Evolutionary conservation across 2,113 vertebrate species (phyloP).

Genomic region (Pseudorasbora parva): DNA sequence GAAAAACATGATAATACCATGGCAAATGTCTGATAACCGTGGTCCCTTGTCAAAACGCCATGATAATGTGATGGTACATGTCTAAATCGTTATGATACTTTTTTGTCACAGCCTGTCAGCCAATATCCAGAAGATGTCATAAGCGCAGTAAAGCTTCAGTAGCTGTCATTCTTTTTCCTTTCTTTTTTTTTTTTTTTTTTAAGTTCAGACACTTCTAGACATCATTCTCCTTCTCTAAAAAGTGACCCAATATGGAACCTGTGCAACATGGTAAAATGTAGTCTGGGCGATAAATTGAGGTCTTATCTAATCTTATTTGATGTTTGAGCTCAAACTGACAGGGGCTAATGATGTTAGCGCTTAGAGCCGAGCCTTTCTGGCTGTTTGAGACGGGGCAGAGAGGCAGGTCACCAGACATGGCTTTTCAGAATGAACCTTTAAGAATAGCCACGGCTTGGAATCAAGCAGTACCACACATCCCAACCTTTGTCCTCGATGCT

Average conservation of each 20-base stretch:
- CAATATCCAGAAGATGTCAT: background rate
- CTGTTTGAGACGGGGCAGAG: slow-evolving; percentile 30
- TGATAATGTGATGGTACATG: background rate
- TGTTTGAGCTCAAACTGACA: slow-evolving; percentile 45
- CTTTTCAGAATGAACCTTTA: slow-evolving; percentile 38
- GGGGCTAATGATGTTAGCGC: slow-evolving; percentile 54
- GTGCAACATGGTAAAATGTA: slow-evolving; percentile 40
- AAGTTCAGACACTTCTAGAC: slow-evolving; percentile 1
- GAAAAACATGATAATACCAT: background rate
- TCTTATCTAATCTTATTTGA: slow-evolving; percentile 48
- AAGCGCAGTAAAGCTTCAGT: background rate
- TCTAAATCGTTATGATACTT: background rate
- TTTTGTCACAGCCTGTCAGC: background rate
- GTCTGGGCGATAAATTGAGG: slow-evolving; percentile 40
- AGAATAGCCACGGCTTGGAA: slow-evolving; percentile 43
- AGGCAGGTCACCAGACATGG: slow-evolving; percentile 35
- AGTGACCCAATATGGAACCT: slow-evolving; percentile 25
- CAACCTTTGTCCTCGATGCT: slow-evolving; percentile 30
- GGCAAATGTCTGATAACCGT: background rate
- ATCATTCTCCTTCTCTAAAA: slow-evolving; percentile 40
- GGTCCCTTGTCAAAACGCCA: background rate
- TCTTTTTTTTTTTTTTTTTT: background rate
- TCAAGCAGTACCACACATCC: slow-evolving; percentile 30
- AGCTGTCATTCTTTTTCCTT: background rate
- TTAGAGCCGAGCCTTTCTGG: slow-evolving; percentile 24